Conservation (phyloP, 2,797 vertebrate genomes). For the Setipinna tenuifilis region DNA sequence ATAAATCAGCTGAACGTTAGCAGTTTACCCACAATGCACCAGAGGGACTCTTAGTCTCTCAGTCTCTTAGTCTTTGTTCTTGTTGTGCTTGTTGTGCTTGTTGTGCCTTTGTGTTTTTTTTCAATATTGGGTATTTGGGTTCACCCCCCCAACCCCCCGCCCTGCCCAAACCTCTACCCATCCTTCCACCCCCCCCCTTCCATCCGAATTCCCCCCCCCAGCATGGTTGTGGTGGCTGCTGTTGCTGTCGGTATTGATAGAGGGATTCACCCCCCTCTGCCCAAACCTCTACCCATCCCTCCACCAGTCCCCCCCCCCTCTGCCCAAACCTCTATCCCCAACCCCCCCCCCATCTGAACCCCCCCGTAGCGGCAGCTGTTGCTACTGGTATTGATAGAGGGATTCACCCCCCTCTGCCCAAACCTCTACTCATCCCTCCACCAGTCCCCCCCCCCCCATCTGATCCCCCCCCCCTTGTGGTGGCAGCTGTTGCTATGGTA, state of each 20-base stretch:
- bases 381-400: neutral
- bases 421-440: neutral
- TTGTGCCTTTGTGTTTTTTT: neutral
- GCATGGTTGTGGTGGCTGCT: too few relatives aligned
- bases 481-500: too few relatives aligned
- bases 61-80: neutral
- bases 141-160: neutral
- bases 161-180: neutral
- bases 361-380: too few relatives aligned
- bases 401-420: neutral
- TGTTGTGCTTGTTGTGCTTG: neutral
- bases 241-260: too few relatives aligned
- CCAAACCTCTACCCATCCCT: slow-evolving; percentile 2
- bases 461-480: too few relatives aligned
- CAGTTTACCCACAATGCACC: neutral
- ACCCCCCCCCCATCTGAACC: too few relatives aligned
- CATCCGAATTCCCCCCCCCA: too few relatives aligned
- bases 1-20: neutral
- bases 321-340: neutral
- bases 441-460: neutral
- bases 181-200: neutral
- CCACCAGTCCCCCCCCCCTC: neutral
- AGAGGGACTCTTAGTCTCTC: neutral
- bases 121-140: neutral
- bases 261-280: too few relatives aligned